A percentile compares a stretch with the other conserved stretches of the same genome.
phyloP scores from a whole-genome alignment of 2,888 invertebrate genomes.

The Megastigmus dorsalis region DNA sequence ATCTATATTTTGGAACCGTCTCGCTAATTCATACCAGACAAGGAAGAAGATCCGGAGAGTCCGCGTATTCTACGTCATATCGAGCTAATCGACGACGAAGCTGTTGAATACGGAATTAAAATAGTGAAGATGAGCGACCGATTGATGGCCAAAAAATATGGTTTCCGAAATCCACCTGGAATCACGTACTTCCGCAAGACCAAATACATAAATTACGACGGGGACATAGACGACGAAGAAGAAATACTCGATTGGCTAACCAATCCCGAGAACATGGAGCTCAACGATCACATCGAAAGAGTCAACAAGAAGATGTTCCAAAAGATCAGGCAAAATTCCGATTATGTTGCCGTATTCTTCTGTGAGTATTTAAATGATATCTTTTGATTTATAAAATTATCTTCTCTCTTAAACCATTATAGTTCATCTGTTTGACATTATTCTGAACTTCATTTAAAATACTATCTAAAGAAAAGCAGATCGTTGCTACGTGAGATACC shows the following conservation, averaged over 20 bases:
- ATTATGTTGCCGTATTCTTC: conserved; percentile 94
- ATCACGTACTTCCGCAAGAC: conserved; percentile 93
- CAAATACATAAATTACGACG: conserved; percentile 93
- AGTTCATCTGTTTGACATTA: no score
- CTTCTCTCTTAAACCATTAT: no score
- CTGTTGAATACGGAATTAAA: conserved; percentile 92
- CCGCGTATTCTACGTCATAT: conserved; percentile 88
- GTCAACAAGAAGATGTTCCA: conserved; percentile 95
- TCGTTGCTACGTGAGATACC: no score
- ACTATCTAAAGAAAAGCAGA: no score
- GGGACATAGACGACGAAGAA: conserved; percentile 93
- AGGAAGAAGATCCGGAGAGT: conserved; percentile 88
- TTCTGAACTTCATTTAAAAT: no score
- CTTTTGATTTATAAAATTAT: no score
- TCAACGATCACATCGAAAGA: conserved; percentile 93
- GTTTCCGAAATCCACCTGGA: conserved; percentile 91
- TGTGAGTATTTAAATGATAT: conserved; percentile 85
- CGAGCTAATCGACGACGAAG: conserved; percentile 94
- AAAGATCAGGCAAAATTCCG: conserved; percentile 90
- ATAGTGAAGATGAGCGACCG: conserved; percentile 91
- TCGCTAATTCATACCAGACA: conserved; percentile 77
- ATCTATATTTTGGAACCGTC: no score
- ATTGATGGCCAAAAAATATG: conserved; percentile 95
- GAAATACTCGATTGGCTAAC: conserved; percentile 93
- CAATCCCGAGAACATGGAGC: conserved; percentile 94